These are phyloP conservation scores for Steatornis caripensis DNA, from an alignment of 2,113 vertebrate genomes.

Conservation along the genomic window DNA sequence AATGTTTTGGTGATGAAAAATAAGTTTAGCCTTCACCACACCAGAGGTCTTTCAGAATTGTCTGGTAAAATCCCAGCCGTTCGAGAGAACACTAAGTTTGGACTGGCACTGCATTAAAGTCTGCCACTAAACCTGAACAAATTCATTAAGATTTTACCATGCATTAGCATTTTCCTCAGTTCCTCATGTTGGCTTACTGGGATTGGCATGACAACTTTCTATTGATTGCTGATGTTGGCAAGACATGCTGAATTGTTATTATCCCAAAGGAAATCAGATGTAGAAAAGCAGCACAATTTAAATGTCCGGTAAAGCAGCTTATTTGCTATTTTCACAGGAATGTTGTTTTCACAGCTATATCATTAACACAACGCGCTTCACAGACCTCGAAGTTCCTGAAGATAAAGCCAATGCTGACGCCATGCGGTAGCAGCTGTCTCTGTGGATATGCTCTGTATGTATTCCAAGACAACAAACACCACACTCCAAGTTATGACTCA, in stretches of 20 bases:
- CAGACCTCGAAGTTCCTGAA: neutral
- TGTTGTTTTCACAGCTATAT: neutral
- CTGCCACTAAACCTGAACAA: neutral
- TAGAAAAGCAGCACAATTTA: neutral
- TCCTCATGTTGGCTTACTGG: neutral
- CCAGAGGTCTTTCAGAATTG: neutral
- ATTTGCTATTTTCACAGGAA: neutral
- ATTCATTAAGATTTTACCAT: neutral
- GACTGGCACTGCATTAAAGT: neutral
- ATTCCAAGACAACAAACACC: neutral
- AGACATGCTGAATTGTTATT: neutral
- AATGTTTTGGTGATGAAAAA: neutral
- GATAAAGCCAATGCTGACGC: neutral
- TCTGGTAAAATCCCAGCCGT: neutral
- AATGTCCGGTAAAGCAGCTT: neutral
- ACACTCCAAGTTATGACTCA: neutral
- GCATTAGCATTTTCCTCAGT: neutral
- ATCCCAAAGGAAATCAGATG: neutral
- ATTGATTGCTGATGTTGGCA: neutral
- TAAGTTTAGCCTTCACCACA: neutral
- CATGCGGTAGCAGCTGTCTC: neutral
- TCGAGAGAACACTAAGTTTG: neutral
- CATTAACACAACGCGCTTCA: neutral
- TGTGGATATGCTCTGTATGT: neutral
- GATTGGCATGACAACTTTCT: neutral